phyloP scores from a whole-genome alignment of 2,113 vertebrate genomes.

The Climacteris rufus region DNA sequence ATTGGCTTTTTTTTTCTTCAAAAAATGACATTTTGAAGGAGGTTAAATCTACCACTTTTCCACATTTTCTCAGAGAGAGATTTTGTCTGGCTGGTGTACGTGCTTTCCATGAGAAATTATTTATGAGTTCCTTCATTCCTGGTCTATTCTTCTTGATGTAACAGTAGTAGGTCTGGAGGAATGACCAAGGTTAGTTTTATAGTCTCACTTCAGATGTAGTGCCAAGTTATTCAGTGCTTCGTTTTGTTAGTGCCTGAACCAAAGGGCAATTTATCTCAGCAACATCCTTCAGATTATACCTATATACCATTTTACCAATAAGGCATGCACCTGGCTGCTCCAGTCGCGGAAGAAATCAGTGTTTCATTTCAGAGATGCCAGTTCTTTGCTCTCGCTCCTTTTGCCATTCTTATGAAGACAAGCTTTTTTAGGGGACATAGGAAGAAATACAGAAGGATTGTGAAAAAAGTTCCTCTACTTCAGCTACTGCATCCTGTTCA shows the following conservation, averaged over 20 bases:
- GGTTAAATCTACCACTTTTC: conserved; percentile 60
- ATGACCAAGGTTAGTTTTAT: conserved; percentile 59
- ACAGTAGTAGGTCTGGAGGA: conserved; percentile 57
- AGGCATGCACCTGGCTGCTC: not conserved
- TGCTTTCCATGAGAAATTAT: conserved; percentile 65
- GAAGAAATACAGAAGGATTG: not conserved
- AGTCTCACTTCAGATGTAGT: conserved; percentile 53
- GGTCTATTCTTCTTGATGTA: conserved; percentile 37
- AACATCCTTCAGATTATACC: conserved; percentile 38
- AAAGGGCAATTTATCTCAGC: conserved; percentile 58
- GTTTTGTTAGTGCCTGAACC: conserved; percentile 56
- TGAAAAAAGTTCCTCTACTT: not conserved
- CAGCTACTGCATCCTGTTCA: not conserved
- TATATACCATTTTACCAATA: conserved; percentile 38
- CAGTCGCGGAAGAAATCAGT: conserved; percentile 36
- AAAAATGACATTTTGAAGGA: conserved; percentile 64
- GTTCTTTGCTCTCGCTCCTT: not conserved
- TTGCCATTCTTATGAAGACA: not conserved
- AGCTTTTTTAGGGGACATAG: not conserved
- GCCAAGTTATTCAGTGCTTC: conserved; percentile 45
- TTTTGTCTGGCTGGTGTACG: conserved; percentile 50
- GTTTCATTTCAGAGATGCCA: conserved; percentile 20
- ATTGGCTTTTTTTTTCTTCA: conserved; percentile 7
- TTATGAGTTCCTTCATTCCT: conserved; percentile 49
- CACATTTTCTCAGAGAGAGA: conserved; percentile 50